phyloP scores from a whole-genome alignment of 2,888 invertebrate species.

The Sceliomorpha sp. region DNA sequence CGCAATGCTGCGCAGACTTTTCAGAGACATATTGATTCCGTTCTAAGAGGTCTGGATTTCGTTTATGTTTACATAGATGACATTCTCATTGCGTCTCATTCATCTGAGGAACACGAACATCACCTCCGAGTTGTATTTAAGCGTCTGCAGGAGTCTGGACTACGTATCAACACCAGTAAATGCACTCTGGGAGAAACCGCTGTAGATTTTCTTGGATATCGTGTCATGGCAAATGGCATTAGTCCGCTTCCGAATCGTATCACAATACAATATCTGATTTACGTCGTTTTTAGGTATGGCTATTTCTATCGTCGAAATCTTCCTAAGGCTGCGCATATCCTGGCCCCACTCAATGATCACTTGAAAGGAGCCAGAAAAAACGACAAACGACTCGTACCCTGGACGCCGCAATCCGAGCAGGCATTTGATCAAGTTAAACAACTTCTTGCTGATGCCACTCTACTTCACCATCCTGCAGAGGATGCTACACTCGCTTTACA shows the following conservation, averaged over 20 bases:
- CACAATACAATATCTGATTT: conserved; percentile 5
- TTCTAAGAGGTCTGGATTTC: conserved; percentile 16
- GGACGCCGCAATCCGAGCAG: conserved; percentile 18
- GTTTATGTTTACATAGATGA: no score
- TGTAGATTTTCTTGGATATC: conserved; percentile 41
- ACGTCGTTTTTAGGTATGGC: conserved; percentile 23
- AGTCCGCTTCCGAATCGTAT: conserved; percentile 5
- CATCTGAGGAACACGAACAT: conserved; percentile 16
- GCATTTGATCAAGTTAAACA: conserved; percentile 34
- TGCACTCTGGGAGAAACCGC: conserved; percentile 63
- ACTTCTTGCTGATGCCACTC: conserved; percentile 23
- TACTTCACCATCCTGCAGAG: background rate
- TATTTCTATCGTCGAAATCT: conserved; percentile 39
- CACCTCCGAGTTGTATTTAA: conserved; percentile 18
- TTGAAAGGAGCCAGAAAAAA: conserved; percentile 35
- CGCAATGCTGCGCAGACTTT: conserved; percentile 37
- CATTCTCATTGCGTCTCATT: conserved; percentile 23
- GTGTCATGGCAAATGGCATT: conserved; percentile 4
- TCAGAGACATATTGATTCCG: conserved; percentile 27
- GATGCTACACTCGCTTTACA: conserved; percentile 16
- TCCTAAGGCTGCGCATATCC: conserved; percentile 21
- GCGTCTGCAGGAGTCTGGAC: conserved; percentile 5
- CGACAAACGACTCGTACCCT: conserved; percentile 26
- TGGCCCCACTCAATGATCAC: conserved; percentile 32
- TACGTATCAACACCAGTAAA: conserved; percentile 62